A percentile compares a stretch with the other conserved stretches of the same genome.
Conservation (phyloP, 1,140 invertebrate species). For the Trachymyrmex cornetzi region DNA sequence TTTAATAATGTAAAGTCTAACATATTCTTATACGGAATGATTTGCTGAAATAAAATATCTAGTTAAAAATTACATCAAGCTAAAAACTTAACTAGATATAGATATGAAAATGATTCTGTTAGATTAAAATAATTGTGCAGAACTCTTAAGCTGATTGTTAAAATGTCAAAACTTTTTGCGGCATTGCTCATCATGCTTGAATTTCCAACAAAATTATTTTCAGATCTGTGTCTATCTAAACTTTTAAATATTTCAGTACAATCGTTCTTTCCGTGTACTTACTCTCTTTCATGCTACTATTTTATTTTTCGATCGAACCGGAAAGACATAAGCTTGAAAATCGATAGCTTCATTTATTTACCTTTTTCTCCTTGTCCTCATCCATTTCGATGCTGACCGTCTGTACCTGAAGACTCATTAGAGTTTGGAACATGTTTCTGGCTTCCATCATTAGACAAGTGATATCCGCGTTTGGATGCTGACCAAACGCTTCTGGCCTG, state of each 20-base stretch:
- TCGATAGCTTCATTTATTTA: constrained; percentile 67
- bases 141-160: no score
- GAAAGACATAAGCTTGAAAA: not conserved
- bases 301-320: not conserved
- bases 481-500: constrained; percentile 94
- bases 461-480: constrained; percentile 97
- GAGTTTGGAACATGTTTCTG: constrained; percentile 92
- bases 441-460: constrained; percentile 93
- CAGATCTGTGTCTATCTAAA: no score
- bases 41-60: no score
- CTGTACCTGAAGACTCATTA: constrained; percentile 93
- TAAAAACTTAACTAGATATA: no score
- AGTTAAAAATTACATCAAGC: no score
- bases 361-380: constrained; percentile 91
- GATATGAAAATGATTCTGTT: no score
- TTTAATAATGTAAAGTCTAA: not conserved
- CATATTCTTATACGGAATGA: not conserved
- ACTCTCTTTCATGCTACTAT: not conserved
- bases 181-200: no score
- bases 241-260: no score
- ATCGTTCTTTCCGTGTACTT: not conserved
- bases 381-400: constrained; percentile 86
- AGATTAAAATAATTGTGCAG: no score
- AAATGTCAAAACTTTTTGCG: no score
- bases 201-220: no score